Evolutionary conservation across 2,888 invertebrate genomes (phyloP).

Genomic region (Chrysotoxum bicinctum): DNA sequence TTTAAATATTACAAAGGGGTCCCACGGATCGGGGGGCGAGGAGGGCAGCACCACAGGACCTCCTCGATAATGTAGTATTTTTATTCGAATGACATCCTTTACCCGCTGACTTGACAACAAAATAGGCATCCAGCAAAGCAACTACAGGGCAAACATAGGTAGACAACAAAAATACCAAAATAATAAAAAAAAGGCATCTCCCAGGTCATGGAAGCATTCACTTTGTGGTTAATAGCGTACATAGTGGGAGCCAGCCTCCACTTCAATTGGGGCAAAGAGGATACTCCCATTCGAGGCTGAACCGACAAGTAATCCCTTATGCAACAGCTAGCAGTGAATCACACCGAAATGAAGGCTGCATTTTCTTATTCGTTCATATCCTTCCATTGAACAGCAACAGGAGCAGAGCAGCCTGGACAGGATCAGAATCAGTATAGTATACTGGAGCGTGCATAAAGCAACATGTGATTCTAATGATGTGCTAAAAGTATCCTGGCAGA

Average conservation of each 20-base stretch:
- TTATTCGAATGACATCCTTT: conserved; percentile 69
- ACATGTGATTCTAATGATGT: conserved; percentile 66
- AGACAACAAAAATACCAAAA: not conserved
- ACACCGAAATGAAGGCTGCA: conserved; percentile 50
- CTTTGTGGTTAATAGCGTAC: conserved; percentile 37
- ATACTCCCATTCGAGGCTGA: conserved; percentile 5
- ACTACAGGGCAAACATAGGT: not conserved
- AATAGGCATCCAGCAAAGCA: conserved; percentile 44
- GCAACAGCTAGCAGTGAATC: conserved; percentile 58
- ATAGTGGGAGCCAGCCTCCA: not conserved
- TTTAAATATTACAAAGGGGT: conserved; percentile 61
- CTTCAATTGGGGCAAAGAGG: conserved; percentile 2
- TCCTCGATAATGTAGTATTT: conserved; percentile 62
- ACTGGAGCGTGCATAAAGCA: conserved; percentile 17
- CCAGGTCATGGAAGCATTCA: conserved; percentile 54
- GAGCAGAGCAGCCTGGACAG: not conserved
- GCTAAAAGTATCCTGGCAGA: conserved; percentile 51
- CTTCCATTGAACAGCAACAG: conserved; percentile 19
- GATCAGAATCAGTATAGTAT: not conserved
- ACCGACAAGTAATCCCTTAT: conserved; percentile 28
- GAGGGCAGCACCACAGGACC: conserved; percentile 2
- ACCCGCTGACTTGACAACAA: conserved; percentile 60
- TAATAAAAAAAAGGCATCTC: not conserved
- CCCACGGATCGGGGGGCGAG: not conserved
- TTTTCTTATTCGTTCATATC: not conserved